Evolutionary conservation across 1,140 invertebrate species (phyloP), one percentile per base, ranked within the genome.

Genomic region (Lepidurus packardi): DNA sequence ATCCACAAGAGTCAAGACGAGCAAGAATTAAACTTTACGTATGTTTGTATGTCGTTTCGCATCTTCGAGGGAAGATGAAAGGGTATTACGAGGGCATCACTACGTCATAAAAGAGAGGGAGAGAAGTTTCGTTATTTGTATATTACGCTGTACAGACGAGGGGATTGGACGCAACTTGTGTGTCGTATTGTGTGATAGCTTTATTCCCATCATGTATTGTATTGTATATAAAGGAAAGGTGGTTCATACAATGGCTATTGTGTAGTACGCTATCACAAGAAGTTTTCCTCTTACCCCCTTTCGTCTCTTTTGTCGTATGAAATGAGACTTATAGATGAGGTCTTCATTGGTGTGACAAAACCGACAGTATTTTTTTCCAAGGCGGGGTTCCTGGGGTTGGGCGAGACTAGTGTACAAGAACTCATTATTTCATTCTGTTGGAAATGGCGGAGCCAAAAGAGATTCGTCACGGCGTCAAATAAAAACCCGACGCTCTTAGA

Each of bases 121-220:
- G 13, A 7, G n/a, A n/a, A n/a, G 53, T 9, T 13, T 65, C 53
- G 53, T 65, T 65, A 4, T 65, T 13, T 65, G 53, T 65, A 21
- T 65, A 65, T 65, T 65, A 65, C 53, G 13, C 16, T 65, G 53
- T 65, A 65, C 53, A 65, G 53, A 1, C 21, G 53, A 65, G 16
- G 7, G 7, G 16, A n/a, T 65, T 65, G 16, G 7, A 65, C 8
- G 13, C 16, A 65, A 65, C 21, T 65, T 16, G 53, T n/a, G 53
- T 65, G 53, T 65, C 53, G 53, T 16, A 16, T 65, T 65, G 53
- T 65, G 53, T 65, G 53, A 65, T 65, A 65, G 53, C 13, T 65
- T 65, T 65, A 65, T 65, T 65, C 53, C 53, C 53, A 65, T 65
- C 53, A 65, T 21, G 53, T 65, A 13, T 65, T 65, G 53, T 21